Base-by-base conservation (phyloP, 1,140 invertebrate species). In the Choristoneura fumiferana region DNA sequence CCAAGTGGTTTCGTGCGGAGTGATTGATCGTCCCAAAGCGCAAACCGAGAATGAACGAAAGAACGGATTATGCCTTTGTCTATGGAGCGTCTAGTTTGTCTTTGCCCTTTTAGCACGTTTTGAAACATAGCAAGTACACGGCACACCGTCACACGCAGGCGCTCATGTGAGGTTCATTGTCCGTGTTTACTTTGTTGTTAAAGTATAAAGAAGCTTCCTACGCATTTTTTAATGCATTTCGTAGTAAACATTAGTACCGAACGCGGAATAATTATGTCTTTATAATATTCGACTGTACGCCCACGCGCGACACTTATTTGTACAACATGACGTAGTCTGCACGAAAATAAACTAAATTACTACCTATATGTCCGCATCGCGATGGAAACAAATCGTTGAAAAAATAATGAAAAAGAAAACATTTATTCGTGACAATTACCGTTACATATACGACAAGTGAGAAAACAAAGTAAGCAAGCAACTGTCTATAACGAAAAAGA, bases 21-120 rank as follows among this genome's bases (percentile, higher is more conserved):
- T 85, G 82, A 85, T 83, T 83, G 80, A 83, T 85, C 64, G 73
- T 65, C 63, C 71, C 60, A 79, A 76, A 75, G 73, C 70, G 73
- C 54, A 15, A 33, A 52, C 54, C 9, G 38, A 34, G 40, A 52
- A 58, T 13, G 34, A 36, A 54, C 60, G 58, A 76, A 71, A 75
- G 67, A 69, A 69, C 62, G 68, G 75, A 78, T 78, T 76, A 78
- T 60, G 33, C 62, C 73, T 74, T 75, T 69, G 65, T 70, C 64
- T 63, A 71, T 68, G 58, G 40, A 14, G 18, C 39, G 58, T 60
- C 69, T 73, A 58, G 59, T 65, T 72, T 65, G 58, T 67, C 68
- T 60, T 37, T 60, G 54, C 18, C 39, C 52, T 17, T 29, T 43
- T 54, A 12, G 38, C 12, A 39, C 8, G 15, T 60, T 29, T 29